phyloP scores from a whole-genome alignment of 2,888 invertebrate genomes.

The Pseudoips prasinana region DNA sequence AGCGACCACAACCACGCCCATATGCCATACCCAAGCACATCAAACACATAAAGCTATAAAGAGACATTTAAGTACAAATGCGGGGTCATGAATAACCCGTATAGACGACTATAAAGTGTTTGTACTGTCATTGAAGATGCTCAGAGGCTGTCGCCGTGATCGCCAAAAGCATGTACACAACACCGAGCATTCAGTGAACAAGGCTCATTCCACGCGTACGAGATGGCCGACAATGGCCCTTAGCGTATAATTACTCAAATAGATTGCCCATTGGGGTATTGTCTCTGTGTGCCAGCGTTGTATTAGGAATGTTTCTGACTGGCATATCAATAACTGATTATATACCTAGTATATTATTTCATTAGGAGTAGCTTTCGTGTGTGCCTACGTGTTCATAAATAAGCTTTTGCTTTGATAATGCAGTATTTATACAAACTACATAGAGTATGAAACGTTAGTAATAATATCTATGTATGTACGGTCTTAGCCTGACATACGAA shows the following conservation, averaged over 20 bases:
- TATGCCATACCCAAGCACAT: no score
- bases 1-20: no score
- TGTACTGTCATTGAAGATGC: conserved; percentile 58
- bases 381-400: no score
- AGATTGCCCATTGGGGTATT: conserved; percentile 81
- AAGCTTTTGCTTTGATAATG: no score
- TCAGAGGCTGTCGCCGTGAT: conserved; percentile 55
- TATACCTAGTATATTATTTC: conserved; percentile 3
- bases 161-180: conserved; percentile 67
- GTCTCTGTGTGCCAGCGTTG: conserved; percentile 66
- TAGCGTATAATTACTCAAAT: conserved; percentile 81
- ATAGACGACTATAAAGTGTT: conserved; percentile 51
- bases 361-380: not conserved
- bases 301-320: conserved; percentile 60
- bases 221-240: conserved; percentile 81
- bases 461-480: no score
- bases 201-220: conserved; percentile 75
- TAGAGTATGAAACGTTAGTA: no score
- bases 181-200: conserved; percentile 69
- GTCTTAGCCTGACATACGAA: no score
- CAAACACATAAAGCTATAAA: conserved; percentile 2
- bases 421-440: no score
- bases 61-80: conserved; percentile 22
- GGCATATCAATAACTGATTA: conserved; percentile 40
- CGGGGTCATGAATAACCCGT: conserved; percentile 35